phyloP scores from a whole-genome alignment of 2,797 vertebrate species.

The Muscicapa striata region DNA sequence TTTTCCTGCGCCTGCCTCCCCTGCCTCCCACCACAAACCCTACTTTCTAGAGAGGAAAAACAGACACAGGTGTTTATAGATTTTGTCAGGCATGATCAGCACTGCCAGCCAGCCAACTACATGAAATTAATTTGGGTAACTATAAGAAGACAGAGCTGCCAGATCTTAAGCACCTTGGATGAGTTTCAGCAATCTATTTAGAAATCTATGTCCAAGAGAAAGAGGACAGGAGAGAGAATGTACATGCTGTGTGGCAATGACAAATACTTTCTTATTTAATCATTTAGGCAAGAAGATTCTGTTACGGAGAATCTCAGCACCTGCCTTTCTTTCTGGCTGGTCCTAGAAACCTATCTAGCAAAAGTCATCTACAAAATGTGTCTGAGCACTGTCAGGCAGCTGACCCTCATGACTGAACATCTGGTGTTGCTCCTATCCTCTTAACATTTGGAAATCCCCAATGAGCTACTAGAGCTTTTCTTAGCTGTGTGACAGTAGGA shows the following conservation, averaged over 20 bases:
- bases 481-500: neutral
- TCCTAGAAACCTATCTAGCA: neutral
- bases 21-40: neutral
- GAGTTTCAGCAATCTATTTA: neutral
- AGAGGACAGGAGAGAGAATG: neutral
- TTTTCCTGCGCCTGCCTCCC: neutral
- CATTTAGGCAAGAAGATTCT: neutral
- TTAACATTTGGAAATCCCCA: slow-evolving; percentile 32
- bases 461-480: slow-evolving; percentile 7
- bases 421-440: slow-evolving; percentile 5
- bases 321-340: neutral
- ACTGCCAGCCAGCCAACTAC: neutral
- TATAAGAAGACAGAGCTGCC: neutral
- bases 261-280: neutral
- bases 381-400: neutral
- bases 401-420: neutral
- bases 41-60: neutral
- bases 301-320: neutral
- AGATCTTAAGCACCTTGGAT: neutral
- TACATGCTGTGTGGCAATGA: accelerated
- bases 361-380: neutral
- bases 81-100: neutral
- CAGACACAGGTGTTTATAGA: neutral
- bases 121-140: neutral
- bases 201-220: neutral